phyloP scores from a whole-genome alignment of 2,797 vertebrate species.

The Cryptoblepharus egeriae region DNA sequence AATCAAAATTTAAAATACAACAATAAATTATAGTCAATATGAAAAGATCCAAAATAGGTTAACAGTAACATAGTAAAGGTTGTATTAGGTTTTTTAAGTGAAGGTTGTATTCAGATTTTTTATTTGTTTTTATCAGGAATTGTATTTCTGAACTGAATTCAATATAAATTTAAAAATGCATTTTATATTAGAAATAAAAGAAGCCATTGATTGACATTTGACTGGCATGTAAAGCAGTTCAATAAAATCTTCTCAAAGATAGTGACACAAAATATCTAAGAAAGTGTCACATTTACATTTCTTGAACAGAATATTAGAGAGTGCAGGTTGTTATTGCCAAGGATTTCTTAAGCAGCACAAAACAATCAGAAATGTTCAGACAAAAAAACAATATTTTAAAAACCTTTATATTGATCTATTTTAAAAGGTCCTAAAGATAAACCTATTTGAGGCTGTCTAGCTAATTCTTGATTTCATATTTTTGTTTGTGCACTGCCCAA shows the following conservation, averaged over 20 bases:
- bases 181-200: not conserved
- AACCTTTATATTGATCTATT: not conserved
- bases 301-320: slow-evolving; percentile 17
- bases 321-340: not conserved
- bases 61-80: no score
- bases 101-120: slow-evolving; percentile 38
- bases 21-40: no score
- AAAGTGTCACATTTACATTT: slow-evolving; percentile 29
- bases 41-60: no score
- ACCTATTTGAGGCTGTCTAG: not conserved
- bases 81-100: slow-evolving; percentile 9
- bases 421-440: not conserved
- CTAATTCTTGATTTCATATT: not conserved
- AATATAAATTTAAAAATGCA: slow-evolving; percentile 15
- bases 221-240: not conserved
- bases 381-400: not conserved
- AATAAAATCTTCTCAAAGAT: not conserved
- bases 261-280: slow-evolving; percentile 15
- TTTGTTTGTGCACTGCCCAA: not conserved
- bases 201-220: not conserved
- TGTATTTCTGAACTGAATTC: slow-evolving; percentile 42
- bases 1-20: no score
- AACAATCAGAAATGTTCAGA: not conserved
- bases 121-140: slow-evolving; percentile 27
- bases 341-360: not conserved